Evolutionary conservation across 1,140 invertebrate species (phyloP).

Genomic region (Neuroterus valhalla): DNA sequence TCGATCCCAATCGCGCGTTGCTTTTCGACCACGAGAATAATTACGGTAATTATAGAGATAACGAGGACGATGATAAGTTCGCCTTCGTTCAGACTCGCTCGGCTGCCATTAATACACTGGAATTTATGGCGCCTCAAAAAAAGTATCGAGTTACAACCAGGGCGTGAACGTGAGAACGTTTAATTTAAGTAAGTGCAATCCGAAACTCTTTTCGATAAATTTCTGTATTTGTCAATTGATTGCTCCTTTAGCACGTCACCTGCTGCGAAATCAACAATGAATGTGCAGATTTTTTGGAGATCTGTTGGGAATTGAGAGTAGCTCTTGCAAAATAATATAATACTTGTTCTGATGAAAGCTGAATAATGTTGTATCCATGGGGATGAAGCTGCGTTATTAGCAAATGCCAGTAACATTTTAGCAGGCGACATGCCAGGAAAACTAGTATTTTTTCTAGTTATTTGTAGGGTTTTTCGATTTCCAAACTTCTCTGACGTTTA

Average conservation of each 20-base stretch:
- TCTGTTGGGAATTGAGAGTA: no score
- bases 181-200: constrained; percentile 19
- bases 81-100: constrained; percentile 13
- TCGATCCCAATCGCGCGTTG: constrained; percentile 49
- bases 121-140: constrained; percentile 24
- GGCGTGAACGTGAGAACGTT: constrained; percentile 22
- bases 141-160: not conserved
- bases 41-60: constrained; percentile 58
- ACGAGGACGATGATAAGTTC: constrained; percentile 49
- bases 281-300: no score
- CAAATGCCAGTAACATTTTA: no score
- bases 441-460: no score
- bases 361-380: no score
- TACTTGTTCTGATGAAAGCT: no score
- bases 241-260: not conserved
- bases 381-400: no score
- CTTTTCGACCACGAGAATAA: constrained; percentile 58
- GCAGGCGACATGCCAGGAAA: no score
- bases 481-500: no score
- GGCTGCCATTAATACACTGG: constrained; percentile 23
- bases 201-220: not conserved
- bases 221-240: not conserved
- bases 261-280: no score
- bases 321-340: no score
- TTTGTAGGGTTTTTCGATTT: no score